Evolutionary conservation across 2,113 vertebrate genomes (phyloP).

Genomic region (Mustela lutreola): DNA sequence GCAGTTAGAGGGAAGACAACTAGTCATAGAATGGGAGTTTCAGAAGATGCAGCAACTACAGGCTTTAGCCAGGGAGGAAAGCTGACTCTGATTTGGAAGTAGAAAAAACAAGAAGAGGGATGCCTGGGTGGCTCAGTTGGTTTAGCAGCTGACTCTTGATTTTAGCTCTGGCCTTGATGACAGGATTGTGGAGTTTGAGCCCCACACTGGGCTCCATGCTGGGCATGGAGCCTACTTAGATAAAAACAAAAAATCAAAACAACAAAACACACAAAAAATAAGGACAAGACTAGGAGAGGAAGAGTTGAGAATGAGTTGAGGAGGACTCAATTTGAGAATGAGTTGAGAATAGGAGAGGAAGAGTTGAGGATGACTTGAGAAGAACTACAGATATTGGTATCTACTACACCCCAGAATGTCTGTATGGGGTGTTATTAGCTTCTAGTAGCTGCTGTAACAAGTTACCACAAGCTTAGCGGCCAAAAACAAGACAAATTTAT

Average conservation of each 20-base stretch:
- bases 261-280: not conserved
- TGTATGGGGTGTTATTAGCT: not conserved
- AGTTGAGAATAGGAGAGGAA: not conserved
- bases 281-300: not conserved
- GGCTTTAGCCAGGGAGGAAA: not conserved
- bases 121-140: not conserved
- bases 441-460: not conserved
- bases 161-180: not conserved
- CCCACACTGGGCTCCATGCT: not conserved
- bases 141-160: not conserved
- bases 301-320: not conserved
- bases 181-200: not conserved
- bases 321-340: not conserved
- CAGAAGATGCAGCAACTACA: not conserved
- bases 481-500: not conserved
- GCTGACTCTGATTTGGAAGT: not conserved
- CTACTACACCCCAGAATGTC: not conserved
- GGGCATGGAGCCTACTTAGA: not conserved
- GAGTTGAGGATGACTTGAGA: not conserved
- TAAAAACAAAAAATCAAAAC: not conserved
- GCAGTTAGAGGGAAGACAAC: not conserved
- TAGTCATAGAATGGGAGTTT: not conserved
- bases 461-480: not conserved
- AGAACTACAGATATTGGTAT: not conserved
- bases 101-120: not conserved